phyloP scores from a whole-genome alignment of 2,797 vertebrate species.

The Chaetodon trifasciatus region DNA sequence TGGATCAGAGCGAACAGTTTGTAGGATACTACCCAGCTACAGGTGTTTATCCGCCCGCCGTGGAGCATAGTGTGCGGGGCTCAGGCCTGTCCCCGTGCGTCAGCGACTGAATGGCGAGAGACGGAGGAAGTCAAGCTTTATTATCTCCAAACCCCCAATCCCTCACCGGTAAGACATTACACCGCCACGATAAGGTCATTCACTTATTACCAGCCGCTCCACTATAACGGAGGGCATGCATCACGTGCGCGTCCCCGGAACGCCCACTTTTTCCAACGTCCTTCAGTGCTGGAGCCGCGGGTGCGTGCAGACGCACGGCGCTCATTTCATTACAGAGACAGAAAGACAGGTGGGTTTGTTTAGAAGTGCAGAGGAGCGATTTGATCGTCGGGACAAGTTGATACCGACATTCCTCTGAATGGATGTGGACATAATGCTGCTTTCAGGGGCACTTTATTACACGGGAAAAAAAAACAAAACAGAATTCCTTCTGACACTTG shows the following conservation, averaged over 20 bases:
- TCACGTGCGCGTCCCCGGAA: constrained; percentile 60
- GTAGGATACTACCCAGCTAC: constrained; percentile 85
- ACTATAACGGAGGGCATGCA: constrained; percentile 63
- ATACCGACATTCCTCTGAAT: neutral
- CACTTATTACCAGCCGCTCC: constrained; percentile 87
- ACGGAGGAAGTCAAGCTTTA: constrained; percentile 84
- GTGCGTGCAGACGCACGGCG: constrained; percentile 6
- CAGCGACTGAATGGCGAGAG: constrained; percentile 83
- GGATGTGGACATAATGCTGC: neutral
- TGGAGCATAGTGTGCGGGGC: constrained; percentile 57
- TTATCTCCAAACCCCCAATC: constrained; percentile 88
- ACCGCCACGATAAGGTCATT: constrained; percentile 89
- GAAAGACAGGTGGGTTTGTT: neutral
- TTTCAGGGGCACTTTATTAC: neutral
- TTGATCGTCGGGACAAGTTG: neutral
- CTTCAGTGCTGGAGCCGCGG: constrained; percentile 1
- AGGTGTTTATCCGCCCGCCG: constrained; percentile 86
- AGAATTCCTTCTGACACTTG: neutral
- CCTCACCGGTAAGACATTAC: constrained; percentile 89
- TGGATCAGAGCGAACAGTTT: constrained; percentile 81
- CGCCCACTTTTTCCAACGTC: constrained; percentile 62
- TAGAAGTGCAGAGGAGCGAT: neutral
- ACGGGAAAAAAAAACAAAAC: neutral
- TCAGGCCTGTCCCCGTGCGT: constrained; percentile 84
- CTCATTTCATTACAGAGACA: neutral